Evolutionary conservation across 2,113 vertebrate genomes (phyloP).

Genomic region (Oryzias woworae): DNA sequence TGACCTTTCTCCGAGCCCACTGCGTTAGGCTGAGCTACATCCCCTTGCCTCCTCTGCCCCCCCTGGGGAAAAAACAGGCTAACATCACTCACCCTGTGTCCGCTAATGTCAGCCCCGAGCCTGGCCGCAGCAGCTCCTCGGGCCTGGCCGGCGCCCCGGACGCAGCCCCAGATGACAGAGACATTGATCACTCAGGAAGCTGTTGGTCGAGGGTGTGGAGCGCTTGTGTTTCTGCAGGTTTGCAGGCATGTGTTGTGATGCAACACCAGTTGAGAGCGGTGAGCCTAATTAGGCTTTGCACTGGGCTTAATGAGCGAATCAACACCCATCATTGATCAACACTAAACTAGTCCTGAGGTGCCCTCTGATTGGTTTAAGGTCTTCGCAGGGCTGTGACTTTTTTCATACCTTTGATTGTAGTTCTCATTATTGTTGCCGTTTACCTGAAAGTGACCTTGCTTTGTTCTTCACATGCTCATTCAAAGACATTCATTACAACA

Average conservation of each 20-base stretch:
- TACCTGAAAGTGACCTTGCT: too few relatives aligned
- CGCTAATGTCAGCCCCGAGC: conserved; percentile 79
- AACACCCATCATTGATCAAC: conserved; percentile 65
- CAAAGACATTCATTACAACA: too few relatives aligned
- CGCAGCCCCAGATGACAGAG: conserved; percentile 65
- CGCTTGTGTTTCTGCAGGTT: not conserved
- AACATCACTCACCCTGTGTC: conserved; percentile 81
- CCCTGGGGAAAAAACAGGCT: conserved; percentile 53
- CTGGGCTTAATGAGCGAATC: conserved; percentile 71
- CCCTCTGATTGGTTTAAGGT: conserved; percentile 48
- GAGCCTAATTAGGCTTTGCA: conserved; percentile 67
- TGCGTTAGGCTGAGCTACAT: conserved; percentile 69
- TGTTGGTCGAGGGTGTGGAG: conserved; percentile 43
- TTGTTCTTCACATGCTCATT: too few relatives aligned
- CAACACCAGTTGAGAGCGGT: conserved; percentile 55
- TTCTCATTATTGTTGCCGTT: too few relatives aligned
- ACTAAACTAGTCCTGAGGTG: conserved; percentile 57
- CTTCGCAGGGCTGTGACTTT: not conserved
- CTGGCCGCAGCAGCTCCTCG: conserved; percentile 60
- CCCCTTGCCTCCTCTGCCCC: conserved; percentile 47
- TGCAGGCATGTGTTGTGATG: conserved; percentile 27
- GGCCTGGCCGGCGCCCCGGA: conserved; percentile 56
- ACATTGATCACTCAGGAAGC: conserved; percentile 85
- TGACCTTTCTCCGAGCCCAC: conserved; percentile 79
- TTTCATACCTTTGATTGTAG: too few relatives aligned